A percentile compares a stretch with the other conserved stretches of the same genome.
Evolutionary conservation across 2,888 invertebrate genomes (phyloP).

Genomic region (Alviniconcha strummeri): DNA sequence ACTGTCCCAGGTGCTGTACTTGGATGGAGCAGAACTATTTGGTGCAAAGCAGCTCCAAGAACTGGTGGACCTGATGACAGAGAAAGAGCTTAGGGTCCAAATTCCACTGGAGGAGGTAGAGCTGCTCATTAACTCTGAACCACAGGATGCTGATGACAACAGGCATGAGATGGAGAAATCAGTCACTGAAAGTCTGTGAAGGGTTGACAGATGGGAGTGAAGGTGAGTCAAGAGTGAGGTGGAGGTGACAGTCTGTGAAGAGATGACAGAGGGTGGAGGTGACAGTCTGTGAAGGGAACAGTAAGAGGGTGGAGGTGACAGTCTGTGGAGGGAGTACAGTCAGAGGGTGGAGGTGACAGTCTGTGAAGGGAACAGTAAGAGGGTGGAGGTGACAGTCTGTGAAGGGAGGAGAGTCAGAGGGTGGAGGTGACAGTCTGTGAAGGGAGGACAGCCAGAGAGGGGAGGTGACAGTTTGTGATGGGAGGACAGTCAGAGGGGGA

Average conservation of each 20-base stretch:
- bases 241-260: no score
- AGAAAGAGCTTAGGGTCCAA: constrained; percentile 73
- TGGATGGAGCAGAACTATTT: constrained; percentile 70
- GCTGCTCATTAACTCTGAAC: constrained; percentile 49
- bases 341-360: no score
- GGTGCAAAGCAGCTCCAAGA: constrained; percentile 70
- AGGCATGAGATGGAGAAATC: background rate
- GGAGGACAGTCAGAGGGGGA: no score
- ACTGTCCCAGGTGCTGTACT: constrained; percentile 67
- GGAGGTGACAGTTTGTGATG: no score
- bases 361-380: no score
- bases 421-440: no score
- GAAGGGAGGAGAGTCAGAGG: background rate
- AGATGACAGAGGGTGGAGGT: no score
- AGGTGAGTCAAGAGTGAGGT: no score
- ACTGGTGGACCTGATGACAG: constrained; percentile 72
- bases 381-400: no score
- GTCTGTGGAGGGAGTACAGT: no score
- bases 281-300: background rate
- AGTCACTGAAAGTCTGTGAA: background rate
- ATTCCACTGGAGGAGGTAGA: constrained; percentile 75
- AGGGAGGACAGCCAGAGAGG: no score
- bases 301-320: background rate
- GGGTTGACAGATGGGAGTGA: background rate
- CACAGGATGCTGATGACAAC: constrained; percentile 26